phyloP scores from a whole-genome alignment of 2,888 invertebrate genomes.

The Pyrocoelia pectoralis region DNA sequence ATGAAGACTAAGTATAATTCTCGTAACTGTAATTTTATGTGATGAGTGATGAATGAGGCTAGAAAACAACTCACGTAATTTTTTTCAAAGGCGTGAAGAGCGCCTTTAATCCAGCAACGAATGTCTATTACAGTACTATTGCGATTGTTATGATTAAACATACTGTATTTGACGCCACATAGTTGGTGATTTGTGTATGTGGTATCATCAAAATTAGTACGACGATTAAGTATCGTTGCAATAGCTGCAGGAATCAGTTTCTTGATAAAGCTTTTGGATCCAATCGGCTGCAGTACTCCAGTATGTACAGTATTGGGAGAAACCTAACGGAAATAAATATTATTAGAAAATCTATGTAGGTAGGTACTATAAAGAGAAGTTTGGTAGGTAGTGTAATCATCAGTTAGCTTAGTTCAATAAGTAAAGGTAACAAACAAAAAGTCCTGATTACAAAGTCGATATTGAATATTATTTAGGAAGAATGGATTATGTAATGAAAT shows the following conservation, averaged over 20 bases:
- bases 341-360: too few species aligned
- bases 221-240: not conserved
- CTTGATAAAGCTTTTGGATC: not conserved
- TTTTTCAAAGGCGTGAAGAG: not conserved
- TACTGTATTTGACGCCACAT: not conserved
- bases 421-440: too few species aligned
- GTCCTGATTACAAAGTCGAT: too few species aligned
- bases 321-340: not conserved
- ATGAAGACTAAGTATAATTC: not conserved
- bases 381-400: too few species aligned
- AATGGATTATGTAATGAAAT: too few species aligned
- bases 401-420: too few species aligned
- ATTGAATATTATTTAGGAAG: too few species aligned
- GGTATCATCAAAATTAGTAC: not conserved
- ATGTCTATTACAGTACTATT: not conserved
- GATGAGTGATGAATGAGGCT: not conserved
- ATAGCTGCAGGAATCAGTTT: not conserved
- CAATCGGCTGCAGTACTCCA: not conserved
- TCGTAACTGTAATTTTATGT: not conserved
- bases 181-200: not conserved
- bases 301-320: not conserved
- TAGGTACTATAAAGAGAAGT: too few species aligned
- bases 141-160: not conserved
- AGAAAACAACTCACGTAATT: not conserved
- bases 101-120: not conserved